Base-by-base conservation (phyloP, 2,113 vertebrate genomes). In the Jaculus jaculus region DNA sequence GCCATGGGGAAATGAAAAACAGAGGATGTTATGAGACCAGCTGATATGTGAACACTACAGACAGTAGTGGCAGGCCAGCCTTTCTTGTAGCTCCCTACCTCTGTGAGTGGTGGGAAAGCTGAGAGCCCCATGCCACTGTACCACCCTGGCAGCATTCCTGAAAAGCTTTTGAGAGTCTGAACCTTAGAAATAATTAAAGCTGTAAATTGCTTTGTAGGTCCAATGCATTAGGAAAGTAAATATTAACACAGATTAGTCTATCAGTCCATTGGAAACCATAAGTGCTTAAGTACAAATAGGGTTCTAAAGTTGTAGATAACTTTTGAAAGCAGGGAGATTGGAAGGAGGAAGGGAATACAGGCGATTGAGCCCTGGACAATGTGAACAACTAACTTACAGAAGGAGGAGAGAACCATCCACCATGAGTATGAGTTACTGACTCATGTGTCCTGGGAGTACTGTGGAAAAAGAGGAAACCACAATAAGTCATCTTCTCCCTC, bases 161-260 rank as follows among this genome's bases (percentile, higher is more conserved):
- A 87, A 90, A 79, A 80, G 79, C 74, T 96, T 95, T 96, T 80
- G 42, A 94, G 94, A 91, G 23, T 51, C 21, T 75, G 85, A 94
- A 93, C 61, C 74, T 90, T 66, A 21, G 58, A 92, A 94, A 96
- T 83, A 87, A 92, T 93, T 87, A 95, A 94, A 96, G 93, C 39
- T 30, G 92, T 93, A 79, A 92, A 79, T 94, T 93, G 71, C 90
- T 81, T 88, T 42, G 24, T 78, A 83, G 84, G 78, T 78, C 75
- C 85, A 93, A 77, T 74, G 93, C 82, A 94, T 94, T 96, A 95
- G 87, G 72, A 96, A 93, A 92, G 95, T 95, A 94, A 97, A 95
- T 94, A 96, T 94, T 94, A 96, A 92, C 84, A 91, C 37, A 90
- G 87, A 84, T 91, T 96, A 92, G 93, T 90, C 92, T 96, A 83